Base-by-base conservation (phyloP, 1,140 invertebrate genomes). In the Pomacea maculata region DNA sequence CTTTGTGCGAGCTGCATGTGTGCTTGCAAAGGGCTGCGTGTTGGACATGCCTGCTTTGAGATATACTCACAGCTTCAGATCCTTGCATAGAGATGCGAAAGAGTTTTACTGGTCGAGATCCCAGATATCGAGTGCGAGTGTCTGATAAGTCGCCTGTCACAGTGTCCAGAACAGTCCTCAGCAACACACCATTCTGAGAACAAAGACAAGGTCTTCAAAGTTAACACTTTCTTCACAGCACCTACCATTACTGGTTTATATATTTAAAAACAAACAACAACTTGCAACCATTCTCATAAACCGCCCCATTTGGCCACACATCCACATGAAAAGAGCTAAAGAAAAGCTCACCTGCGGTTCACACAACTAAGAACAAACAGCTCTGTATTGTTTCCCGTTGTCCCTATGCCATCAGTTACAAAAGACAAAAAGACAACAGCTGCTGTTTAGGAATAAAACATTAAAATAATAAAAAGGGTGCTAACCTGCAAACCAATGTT, bases 61-160 rank as follows among this genome's bases (percentile, higher is more conserved):
- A 54, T 9, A 29, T 72, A 93, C 92, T 93, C 90, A 95, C 98
- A 12, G 98, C 97, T 92, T 99, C 97, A 77, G 95, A 95, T 15
- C 96, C 97, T 90, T 99, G 98, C 94, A 99, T 98, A 92, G 93
- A 91, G 64, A 99, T 98, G 87, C 97, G 94, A 89, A 99, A 99
- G 0, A 99, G 92, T 92, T 99, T 99, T 0, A 99, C 98, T 0
- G 98, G 96, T 79, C 97, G 93, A 0, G 97, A 97, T 57, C 98
- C 98, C 29, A 99, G 92, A 91, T 99, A 99, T 87, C 98, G 94
- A 0, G 98, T 99, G 84, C 98, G 93, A 0, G 98, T 99, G 87
- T 99, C 99, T 2, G 97, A 96, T 83, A 99, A 93, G 91, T 99
- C 98, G 17, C 99, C 98, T 64, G 97, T 98, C 9, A 99, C 96